Percentiles rank a stretch among this genome's conserved stretches.
phyloP scores from a whole-genome alignment of 2,888 invertebrate genomes.

The Hirtodrosophila cameraria region DNA sequence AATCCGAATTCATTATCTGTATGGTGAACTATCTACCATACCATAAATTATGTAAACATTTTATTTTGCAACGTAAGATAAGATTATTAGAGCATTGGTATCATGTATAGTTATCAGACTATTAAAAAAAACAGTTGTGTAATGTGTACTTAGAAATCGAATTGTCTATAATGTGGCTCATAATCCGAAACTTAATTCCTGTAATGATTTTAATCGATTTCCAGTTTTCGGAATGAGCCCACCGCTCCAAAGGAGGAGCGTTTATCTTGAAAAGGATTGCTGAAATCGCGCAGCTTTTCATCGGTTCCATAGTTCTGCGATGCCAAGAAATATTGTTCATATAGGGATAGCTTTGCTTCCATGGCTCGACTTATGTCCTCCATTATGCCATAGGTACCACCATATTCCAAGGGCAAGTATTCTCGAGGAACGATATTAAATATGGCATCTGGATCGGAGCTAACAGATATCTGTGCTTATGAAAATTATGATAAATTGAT shows the following conservation, averaged over 20 bases:
- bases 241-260: slow-evolving; percentile 80
- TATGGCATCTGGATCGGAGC: slow-evolving; percentile 86
- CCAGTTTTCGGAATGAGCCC: slow-evolving; percentile 82
- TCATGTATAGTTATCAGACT: slow-evolving; percentile 7
- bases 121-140: neutral
- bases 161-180: slow-evolving; percentile 10
- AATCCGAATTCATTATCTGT: too few species aligned
- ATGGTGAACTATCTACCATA: too few species aligned
- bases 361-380: slow-evolving; percentile 79
- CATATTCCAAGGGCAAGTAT: slow-evolving; percentile 88
- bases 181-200: neutral
- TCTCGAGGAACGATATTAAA: slow-evolving; percentile 86
- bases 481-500: neutral
- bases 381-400: slow-evolving; percentile 86
- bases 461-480: slow-evolving; percentile 85
- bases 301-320: slow-evolving; percentile 77
- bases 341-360: slow-evolving; percentile 74
- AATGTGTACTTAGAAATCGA: slow-evolving; percentile 18
- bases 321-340: slow-evolving; percentile 78
- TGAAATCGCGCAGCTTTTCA: slow-evolving; percentile 76
- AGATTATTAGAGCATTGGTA: slow-evolving; percentile 13
- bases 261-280: slow-evolving; percentile 56
- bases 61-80: slow-evolving; percentile 15
- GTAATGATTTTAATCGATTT: slow-evolving; percentile 75
- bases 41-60: neutral